Conservation (phyloP, 2,113 vertebrate genomes). For the Cairina moschata region DNA sequence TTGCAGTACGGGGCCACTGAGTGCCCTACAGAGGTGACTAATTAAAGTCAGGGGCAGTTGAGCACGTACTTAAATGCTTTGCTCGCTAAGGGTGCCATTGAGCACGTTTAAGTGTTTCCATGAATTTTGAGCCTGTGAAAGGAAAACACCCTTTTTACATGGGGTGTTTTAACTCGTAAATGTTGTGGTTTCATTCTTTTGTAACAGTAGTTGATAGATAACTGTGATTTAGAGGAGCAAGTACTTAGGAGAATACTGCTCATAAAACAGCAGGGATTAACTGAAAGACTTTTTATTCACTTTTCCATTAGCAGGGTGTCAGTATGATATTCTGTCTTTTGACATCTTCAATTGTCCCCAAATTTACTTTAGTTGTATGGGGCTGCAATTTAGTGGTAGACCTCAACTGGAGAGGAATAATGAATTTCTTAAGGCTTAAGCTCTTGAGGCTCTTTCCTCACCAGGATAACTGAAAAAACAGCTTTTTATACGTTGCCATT, state of each 20-base stretch:
- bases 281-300: not conserved
- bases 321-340: not conserved
- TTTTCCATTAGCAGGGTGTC: not conserved
- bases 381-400: not conserved
- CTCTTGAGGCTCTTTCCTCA: not conserved
- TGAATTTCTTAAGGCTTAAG: not conserved
- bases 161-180: not conserved
- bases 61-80: not conserved
- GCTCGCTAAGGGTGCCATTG: not conserved
- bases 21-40: not conserved
- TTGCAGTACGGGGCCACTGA: not conserved
- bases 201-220: not conserved
- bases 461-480: not conserved
- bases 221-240: constrained; percentile 14
- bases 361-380: constrained; percentile 6
- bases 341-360: not conserved
- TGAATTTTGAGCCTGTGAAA: not conserved
- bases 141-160: not conserved
- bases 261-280: constrained; percentile 19
- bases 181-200: not conserved
- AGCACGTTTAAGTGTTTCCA: not conserved
- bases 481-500: not conserved
- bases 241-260: not conserved
- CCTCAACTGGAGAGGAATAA: not conserved
- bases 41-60: constrained; percentile 7